A percentile compares a stretch with the other conserved stretches of the same genome.
phyloP scores from a whole-genome alignment of 2,797 vertebrate genomes.

The Sebastes minor region DNA sequence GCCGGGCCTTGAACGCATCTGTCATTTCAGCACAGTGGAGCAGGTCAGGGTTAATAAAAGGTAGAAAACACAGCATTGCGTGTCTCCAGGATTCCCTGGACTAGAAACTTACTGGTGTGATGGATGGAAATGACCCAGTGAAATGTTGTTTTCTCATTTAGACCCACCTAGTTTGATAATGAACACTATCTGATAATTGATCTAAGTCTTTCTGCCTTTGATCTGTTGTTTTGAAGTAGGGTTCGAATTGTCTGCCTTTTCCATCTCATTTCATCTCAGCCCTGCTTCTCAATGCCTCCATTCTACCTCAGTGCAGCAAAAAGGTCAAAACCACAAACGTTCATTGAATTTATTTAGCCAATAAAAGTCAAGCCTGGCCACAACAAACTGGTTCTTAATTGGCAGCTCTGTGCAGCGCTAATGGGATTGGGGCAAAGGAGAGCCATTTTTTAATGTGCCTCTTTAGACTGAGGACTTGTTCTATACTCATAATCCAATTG shows the following conservation, averaged over 20 bases:
- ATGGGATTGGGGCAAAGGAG: conserved; percentile 79
- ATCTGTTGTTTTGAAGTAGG: conserved; percentile 31
- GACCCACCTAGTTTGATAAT: neutral
- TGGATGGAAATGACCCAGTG: neutral
- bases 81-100: neutral
- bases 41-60: neutral
- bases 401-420: conserved; percentile 78
- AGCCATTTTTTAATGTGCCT: conserved; percentile 68
- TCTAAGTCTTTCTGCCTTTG: neutral
- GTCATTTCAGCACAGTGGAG: neutral
- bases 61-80: neutral
- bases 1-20: neutral
- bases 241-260: conserved; percentile 44
- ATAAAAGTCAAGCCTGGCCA: conserved; percentile 76
- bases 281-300: conserved; percentile 52
- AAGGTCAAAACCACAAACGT: conserved; percentile 84
- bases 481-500: conserved; percentile 83
- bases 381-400: conserved; percentile 78
- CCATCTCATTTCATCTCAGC: conserved; percentile 38
- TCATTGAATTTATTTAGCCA: conserved; percentile 83
- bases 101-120: neutral
- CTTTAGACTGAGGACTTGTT: conserved; percentile 78
- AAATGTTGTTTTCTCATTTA: conserved; percentile 1
- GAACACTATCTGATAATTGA: neutral
- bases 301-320: conserved; percentile 71